Evolutionary conservation across 2,113 vertebrate species (phyloP).

Genomic region (Anhinga rufa): DNA sequence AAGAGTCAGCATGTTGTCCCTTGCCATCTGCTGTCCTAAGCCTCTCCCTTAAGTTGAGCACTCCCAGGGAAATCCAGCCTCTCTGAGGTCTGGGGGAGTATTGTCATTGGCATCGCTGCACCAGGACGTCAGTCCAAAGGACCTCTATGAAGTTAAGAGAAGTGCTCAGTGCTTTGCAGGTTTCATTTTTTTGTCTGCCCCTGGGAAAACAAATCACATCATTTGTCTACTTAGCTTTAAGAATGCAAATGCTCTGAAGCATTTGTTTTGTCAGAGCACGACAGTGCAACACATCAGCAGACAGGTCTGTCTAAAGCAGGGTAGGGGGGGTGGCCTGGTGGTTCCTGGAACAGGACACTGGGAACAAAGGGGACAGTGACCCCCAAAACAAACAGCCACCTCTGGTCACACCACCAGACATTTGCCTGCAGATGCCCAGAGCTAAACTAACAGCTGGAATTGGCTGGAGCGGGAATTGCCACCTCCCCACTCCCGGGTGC

Average conservation of each 20-base stretch:
- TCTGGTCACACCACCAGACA: not conserved
- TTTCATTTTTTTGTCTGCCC: not conserved
- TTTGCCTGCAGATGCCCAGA: not conserved
- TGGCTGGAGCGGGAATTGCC: not conserved
- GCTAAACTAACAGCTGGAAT: not conserved
- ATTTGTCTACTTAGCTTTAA: not conserved
- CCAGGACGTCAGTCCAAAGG: not conserved
- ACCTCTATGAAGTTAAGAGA: not conserved
- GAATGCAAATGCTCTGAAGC: not conserved
- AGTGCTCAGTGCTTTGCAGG: not conserved
- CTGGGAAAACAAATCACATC: rapidly evolving
- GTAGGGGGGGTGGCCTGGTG: not conserved
- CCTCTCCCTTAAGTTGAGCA: not conserved
- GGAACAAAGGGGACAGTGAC: not conserved
- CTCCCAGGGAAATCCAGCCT: not conserved
- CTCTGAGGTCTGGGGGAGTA: not conserved
- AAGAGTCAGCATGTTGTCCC: not conserved
- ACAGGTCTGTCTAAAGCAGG: not conserved
- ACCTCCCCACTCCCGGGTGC: not conserved
- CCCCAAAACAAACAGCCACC: not conserved
- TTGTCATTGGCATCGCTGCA: not conserved
- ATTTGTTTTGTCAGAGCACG: not conserved
- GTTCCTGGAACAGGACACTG: not conserved
- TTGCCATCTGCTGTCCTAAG: not conserved
- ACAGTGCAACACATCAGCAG: not conserved